Evolutionary conservation across 2,113 vertebrate species (phyloP).

Genomic region (Pangasianodon hypophthalmus): DNA sequence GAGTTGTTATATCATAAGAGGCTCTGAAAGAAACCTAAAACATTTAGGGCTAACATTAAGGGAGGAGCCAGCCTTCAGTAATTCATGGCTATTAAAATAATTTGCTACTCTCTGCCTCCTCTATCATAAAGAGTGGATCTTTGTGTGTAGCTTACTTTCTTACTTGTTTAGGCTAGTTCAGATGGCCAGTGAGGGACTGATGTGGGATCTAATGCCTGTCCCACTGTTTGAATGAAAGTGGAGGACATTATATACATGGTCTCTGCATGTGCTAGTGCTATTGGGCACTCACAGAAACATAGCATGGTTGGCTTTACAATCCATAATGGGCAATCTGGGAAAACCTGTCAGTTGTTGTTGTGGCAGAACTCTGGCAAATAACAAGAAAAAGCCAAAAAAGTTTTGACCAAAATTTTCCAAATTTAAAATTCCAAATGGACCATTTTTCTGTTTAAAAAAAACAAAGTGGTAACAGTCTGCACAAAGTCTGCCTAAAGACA

Average conservation of each 20-base stretch:
- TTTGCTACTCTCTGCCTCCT: not conserved
- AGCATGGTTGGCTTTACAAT: not conserved
- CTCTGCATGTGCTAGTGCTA: not conserved
- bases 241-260: not conserved
- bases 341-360: not conserved
- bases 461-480: not conserved
- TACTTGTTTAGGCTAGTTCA: not conserved
- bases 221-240: not conserved
- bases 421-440: not conserved
- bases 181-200: not conserved
- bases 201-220: not conserved
- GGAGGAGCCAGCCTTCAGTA: conserved; percentile 2
- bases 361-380: not conserved
- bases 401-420: not conserved
- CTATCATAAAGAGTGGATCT: conserved; percentile 17
- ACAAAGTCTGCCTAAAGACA: not conserved
- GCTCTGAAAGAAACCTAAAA: not conserved
- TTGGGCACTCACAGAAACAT: not conserved
- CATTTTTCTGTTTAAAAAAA: not conserved
- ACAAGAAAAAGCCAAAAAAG: not conserved
- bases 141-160: not conserved
- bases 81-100: conserved; percentile 38
- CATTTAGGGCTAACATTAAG: conserved; percentile 3
- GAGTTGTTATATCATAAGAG: not conserved
- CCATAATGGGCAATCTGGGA: not conserved